A percentile compares a stretch with the other conserved stretches of the same genome.
These are phyloP conservation scores for Spheniscus humboldti DNA, from an alignment of 2,797 vertebrate species.

Conservation along the genomic window DNA sequence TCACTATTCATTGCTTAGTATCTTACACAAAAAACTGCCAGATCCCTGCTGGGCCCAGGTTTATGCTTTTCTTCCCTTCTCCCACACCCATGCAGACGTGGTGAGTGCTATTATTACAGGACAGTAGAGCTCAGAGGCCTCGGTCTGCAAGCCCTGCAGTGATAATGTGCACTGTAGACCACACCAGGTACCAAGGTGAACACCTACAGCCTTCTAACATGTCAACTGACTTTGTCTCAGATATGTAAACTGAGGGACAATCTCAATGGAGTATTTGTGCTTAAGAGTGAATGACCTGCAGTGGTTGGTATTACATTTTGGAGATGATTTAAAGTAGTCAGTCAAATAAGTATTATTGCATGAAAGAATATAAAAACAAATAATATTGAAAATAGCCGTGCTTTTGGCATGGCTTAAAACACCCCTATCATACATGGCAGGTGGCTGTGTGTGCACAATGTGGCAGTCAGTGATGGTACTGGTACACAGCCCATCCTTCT, in stretches of 20 bases:
- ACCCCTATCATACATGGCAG: background rate
- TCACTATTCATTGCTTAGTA: background rate
- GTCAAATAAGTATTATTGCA: background rate
- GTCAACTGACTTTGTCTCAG: background rate
- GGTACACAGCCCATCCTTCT: constrained; percentile 8
- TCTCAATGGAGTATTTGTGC: background rate
- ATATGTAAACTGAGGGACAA: background rate
- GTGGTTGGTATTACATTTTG: background rate
- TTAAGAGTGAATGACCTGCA: background rate
- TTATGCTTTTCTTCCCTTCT: background rate
- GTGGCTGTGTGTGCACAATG: background rate
- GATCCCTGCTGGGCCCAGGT: background rate
- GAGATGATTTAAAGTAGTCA: background rate
- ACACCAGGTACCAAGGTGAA: background rate
- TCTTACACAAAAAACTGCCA: background rate
- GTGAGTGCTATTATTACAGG: background rate
- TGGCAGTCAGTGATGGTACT: background rate
- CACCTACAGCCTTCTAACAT: background rate
- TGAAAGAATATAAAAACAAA: background rate
- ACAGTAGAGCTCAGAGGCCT: background rate
- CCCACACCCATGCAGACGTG: background rate
- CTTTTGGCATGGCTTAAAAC: background rate
- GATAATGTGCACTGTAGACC: background rate
- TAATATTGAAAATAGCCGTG: background rate
- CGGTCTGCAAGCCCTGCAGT: background rate